Conservation (phyloP, 2,797 vertebrate genomes). For the Eulemur mongoz region DNA sequence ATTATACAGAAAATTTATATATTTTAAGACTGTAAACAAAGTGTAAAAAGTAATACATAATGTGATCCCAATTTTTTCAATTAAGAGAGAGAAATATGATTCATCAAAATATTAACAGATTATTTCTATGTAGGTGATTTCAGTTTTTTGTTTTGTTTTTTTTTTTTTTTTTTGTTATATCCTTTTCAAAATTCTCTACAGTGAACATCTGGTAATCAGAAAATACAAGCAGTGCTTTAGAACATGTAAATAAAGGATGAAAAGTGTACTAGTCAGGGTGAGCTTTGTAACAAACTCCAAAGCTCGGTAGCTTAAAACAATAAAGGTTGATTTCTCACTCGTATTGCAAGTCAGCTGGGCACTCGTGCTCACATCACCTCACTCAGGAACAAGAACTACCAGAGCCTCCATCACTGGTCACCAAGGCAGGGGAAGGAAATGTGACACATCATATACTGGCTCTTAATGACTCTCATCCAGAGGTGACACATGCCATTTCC, state of each 20-base stretch:
- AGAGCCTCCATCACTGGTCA: neutral
- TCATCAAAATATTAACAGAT: neutral
- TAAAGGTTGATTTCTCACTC: neutral
- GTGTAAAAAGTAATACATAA: neutral
- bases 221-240: slow-evolving; percentile 6
- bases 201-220: neutral
- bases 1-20: neutral
- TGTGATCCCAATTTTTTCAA: slow-evolving; percentile 9
- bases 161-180: neutral
- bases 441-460: neutral
- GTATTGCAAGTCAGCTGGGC: neutral
- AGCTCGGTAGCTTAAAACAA: neutral
- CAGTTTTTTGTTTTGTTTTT: neutral
- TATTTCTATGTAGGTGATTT: neutral
- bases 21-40: slow-evolving; percentile 7
- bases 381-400: neutral
- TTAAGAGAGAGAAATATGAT: neutral
- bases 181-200: slow-evolving; percentile 37
- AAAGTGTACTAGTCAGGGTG: neutral
- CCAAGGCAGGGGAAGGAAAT: neutral
- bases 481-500: neutral
- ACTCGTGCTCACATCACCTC: neutral
- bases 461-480: neutral
- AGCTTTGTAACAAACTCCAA: neutral
- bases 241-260: neutral